These are phyloP conservation scores for Dryococelus australis DNA, from an alignment of 2,888 invertebrate genomes.

Conservation along the genomic window DNA sequence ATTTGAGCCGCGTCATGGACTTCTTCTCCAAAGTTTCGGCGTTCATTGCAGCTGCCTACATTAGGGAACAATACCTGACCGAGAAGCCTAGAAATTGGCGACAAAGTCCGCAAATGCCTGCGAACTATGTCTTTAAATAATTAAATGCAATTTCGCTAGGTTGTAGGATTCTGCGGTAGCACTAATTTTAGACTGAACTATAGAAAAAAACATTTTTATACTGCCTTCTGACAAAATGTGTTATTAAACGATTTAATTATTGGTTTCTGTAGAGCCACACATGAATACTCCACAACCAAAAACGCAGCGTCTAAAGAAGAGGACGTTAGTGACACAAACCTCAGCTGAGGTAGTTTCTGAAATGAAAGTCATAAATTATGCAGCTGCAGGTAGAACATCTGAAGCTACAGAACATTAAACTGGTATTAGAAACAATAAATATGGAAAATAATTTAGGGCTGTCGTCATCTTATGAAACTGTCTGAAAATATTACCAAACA, in stretches of 20 bases:
- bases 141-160: too few relatives aligned
- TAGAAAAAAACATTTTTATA: too few relatives aligned
- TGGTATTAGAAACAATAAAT: conserved; percentile 18
- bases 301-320: neutral
- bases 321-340: neutral
- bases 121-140: too few relatives aligned
- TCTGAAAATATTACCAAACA: neutral
- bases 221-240: neutral
- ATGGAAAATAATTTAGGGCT: conserved; percentile 24
- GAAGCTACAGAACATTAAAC: neutral
- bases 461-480: neutral
- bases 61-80: too few relatives aligned
- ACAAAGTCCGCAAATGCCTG: too few relatives aligned
- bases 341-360: neutral
- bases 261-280: neutral
- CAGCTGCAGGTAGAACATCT: conserved; percentile 13
- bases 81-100: too few relatives aligned
- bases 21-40: too few relatives aligned
- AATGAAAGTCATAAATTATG: neutral
- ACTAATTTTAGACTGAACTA: too few relatives aligned
- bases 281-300: neutral
- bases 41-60: too few relatives aligned
- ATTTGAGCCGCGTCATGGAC: too few relatives aligned
- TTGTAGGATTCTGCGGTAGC: too few relatives aligned
- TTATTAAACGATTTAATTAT: neutral